Evolutionary conservation across 2,888 invertebrate genomes (phyloP), one percentile per base, ranked within the genome.

Genomic region (Leuctra nigra): DNA sequence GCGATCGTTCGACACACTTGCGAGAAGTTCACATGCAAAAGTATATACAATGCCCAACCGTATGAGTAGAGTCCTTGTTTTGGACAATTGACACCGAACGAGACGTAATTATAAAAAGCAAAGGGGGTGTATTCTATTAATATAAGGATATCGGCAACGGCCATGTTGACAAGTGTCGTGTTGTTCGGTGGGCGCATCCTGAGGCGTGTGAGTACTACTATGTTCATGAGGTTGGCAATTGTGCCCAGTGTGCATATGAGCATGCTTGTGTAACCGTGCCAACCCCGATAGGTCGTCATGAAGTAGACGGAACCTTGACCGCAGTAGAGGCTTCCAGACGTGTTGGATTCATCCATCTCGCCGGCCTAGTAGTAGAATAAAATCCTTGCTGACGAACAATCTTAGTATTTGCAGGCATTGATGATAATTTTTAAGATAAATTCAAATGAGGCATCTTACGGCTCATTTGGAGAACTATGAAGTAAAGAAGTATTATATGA

Each of bases 131-230:
- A 90, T 66, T 92, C 91, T 69, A 92, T 72, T 85, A 95, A 94
- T 24, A 94, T 88, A 63, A 92, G 80, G 72, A 93, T 85, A 70
- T 95, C 94, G 1, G 91, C 88, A 0, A 91, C 86, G 0, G 94
- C 93, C 54, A 94, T 72, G 70, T 86, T 84, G 61, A 89, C 91
- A 48, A 94, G 77, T 54, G 94, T 87, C 39, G 87, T 77, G 72
- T 95, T 94, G 64, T 92, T 92, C 1, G 93, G 91, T 0, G 91
- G 86, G 55, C 81, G 79, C 77, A 92, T 80, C 68, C 89, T 87
- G 59, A 86, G 84, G 53, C 89, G 78, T 11, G 93, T 89, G 61
- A 95, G 75, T 1, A 94, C 91, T 2, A 89, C 84, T 58, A 94
- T 86, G 72, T 93, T 95, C 64, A 93, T 73, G 9, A 88, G 78